Conservation (phyloP, 2,888 invertebrate genomes). For the Emesis russula region DNA sequence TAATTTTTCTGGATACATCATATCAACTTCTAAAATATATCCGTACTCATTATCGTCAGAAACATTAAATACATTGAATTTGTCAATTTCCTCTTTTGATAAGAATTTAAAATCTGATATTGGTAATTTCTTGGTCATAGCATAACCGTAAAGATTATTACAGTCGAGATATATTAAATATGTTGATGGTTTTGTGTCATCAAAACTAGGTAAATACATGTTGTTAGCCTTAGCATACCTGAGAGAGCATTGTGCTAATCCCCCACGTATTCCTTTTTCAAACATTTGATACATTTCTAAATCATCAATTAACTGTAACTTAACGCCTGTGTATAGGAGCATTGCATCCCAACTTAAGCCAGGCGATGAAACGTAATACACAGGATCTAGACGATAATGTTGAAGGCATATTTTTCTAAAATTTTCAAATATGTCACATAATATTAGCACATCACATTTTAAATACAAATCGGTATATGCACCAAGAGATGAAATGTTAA, state of each 20-base stretch:
- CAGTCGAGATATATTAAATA: slow-evolving; percentile 87
- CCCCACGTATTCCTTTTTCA: slow-evolving; percentile 85
- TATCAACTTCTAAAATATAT: not conserved
- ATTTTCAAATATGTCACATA: slow-evolving; percentile 87
- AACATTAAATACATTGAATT: not conserved
- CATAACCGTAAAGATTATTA: slow-evolving; percentile 89
- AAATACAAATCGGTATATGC: slow-evolving; percentile 78
- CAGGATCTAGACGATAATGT: slow-evolving; percentile 84
- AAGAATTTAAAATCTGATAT: slow-evolving; percentile 65
- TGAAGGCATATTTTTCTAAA: slow-evolving; percentile 78
- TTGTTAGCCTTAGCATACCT: slow-evolving; percentile 82
- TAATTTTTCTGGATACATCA: not conserved
- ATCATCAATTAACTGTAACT: slow-evolving; percentile 79
- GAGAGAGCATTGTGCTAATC: slow-evolving; percentile 74
- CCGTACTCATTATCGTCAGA: not conserved
- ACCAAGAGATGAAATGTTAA: not conserved
- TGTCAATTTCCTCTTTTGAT: not conserved
- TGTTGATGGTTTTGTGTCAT: slow-evolving; percentile 43
- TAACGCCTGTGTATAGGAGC: slow-evolving; percentile 63
- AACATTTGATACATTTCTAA: slow-evolving; percentile 80
- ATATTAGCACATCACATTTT: slow-evolving; percentile 79
- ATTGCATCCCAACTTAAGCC: slow-evolving; percentile 80
- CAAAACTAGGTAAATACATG: slow-evolving; percentile 81
- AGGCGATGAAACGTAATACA: slow-evolving; percentile 80
- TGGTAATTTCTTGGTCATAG: slow-evolving; percentile 72